Conservation (phyloP, 2,888 invertebrate genomes). For the Sphaeridia pumilis region DNA sequence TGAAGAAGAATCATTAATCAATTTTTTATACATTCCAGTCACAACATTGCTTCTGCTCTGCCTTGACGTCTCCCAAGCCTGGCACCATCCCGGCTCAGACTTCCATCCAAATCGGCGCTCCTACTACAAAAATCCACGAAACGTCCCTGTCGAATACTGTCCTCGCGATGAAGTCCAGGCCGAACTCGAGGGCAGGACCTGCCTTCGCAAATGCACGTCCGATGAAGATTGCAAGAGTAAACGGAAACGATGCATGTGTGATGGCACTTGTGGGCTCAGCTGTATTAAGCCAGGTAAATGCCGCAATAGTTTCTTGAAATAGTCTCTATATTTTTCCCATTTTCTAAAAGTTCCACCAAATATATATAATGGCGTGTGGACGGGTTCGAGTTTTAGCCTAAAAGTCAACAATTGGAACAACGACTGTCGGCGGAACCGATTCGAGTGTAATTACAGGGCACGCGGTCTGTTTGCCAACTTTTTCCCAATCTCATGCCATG, state of each 20-base stretch:
- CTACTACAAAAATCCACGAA: slow-evolving; percentile 20
- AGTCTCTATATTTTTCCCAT: too few relatives aligned
- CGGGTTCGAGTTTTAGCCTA: too few relatives aligned
- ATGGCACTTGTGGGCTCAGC: slow-evolving; percentile 91
- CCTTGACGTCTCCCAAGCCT: slow-evolving; percentile 8
- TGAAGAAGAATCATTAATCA: too few relatives aligned
- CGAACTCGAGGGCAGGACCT: slow-evolving; percentile 67
- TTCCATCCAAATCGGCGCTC: slow-evolving; percentile 12
- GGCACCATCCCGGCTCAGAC: slow-evolving; percentile 18
- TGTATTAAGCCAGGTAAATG: slow-evolving; percentile 93
- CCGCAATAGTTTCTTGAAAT: too few relatives aligned
- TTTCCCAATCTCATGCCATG: too few relatives aligned
- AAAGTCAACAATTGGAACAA: too few relatives aligned
- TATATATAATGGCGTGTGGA: too few relatives aligned
- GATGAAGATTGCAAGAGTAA: slow-evolving; percentile 95
- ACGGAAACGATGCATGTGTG: slow-evolving; percentile 92
- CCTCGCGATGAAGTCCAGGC: slow-evolving; percentile 79
- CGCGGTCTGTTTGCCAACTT: too few relatives aligned
- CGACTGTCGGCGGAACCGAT: too few relatives aligned
- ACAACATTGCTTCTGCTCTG: background rate
- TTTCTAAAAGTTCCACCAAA: too few relatives aligned
- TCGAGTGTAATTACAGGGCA: too few relatives aligned
- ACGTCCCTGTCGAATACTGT: slow-evolving; percentile 68
- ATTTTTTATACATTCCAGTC: background rate
- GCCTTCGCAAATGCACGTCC: slow-evolving; percentile 79